Evolutionary conservation across 2,797 vertebrate species (phyloP), one percentile per base, ranked within the genome.

Genomic region (Geotrypetes seraphini): DNA sequence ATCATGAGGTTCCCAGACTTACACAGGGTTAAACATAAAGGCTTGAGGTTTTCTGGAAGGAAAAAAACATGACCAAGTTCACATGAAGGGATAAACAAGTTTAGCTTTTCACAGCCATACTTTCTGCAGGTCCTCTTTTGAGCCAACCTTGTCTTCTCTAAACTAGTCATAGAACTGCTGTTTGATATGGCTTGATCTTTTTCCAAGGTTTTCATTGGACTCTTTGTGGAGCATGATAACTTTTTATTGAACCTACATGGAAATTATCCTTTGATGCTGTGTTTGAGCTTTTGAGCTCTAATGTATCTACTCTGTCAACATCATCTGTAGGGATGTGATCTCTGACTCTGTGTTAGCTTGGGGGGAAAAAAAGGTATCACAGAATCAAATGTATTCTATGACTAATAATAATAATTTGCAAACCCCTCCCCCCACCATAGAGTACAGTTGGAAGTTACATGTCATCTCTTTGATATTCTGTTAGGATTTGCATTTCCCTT

Each of bases 61-160:
- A n/a, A n/a, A 53, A 63, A 65, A 73, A 65, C 67, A 62, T 57
- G 60, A 73, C 63, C 69, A 73, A 68, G 61, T 62, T 68, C 62
- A 75, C 64, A 50, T 46, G 55, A 71, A 43, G 68, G 66, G 66
- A 64, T 59, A 69, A 65, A 70, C 43, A 44, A 73, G 56, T 59
- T 43, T 62, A 83, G 82, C 82, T 83, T 85, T 85, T 79, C 82
- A 83, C 80, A 85, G 82, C 79, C 53, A 74, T 79, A 74, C 63
- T 78, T 71, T 79, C 80, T 85, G 82, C 82, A 85, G 80, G 79
- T 77, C 69, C 45, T 31, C 39, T 30, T 67, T 61, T 60, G 57
- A 73, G 69, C 57, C 68, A 73, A 60, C 69, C 71, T 65, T 55
- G 63, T 36, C 49, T 62, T 41, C 36, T 61, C 68, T 57, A 54